These are phyloP conservation scores for Tringa solitaria DNA, from an alignment of 2,113 vertebrate species.

Conservation along the genomic window DNA sequence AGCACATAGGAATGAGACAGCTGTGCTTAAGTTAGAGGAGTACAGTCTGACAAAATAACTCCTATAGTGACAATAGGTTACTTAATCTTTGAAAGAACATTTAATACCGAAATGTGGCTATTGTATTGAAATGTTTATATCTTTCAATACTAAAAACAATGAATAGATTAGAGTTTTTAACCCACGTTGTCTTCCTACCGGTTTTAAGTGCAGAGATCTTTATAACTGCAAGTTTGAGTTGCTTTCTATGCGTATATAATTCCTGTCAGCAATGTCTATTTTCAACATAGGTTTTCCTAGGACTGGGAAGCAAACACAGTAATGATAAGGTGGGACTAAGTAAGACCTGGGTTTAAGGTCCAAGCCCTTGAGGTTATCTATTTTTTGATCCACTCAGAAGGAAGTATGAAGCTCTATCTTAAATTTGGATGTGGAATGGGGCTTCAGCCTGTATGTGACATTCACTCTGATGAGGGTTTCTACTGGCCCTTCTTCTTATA, in stretches of 20 bases:
- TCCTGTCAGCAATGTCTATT: neutral
- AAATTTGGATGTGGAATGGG: neutral
- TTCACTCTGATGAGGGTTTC: neutral
- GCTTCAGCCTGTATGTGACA: neutral
- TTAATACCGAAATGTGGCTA: neutral
- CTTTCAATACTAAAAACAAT: neutral
- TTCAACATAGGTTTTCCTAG: neutral
- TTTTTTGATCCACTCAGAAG: neutral
- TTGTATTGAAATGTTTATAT: neutral
- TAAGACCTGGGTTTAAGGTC: neutral
- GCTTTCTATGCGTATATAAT: neutral
- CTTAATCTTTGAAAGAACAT: neutral
- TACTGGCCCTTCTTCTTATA: neutral
- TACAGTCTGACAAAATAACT: neutral
- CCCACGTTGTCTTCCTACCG: neutral
- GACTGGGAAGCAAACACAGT: neutral
- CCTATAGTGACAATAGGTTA: neutral
- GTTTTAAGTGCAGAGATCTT: neutral
- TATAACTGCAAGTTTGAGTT: neutral
- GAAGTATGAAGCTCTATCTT: neutral
- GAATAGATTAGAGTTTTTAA: neutral
- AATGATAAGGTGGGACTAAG: accelerated
- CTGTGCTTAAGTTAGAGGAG: neutral
- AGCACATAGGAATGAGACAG: neutral
- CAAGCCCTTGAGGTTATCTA: neutral